A percentile compares a stretch with the other conserved stretches of the same genome.
phyloP scores from a whole-genome alignment of 2,888 invertebrate genomes.

The Griposia aprilina region DNA sequence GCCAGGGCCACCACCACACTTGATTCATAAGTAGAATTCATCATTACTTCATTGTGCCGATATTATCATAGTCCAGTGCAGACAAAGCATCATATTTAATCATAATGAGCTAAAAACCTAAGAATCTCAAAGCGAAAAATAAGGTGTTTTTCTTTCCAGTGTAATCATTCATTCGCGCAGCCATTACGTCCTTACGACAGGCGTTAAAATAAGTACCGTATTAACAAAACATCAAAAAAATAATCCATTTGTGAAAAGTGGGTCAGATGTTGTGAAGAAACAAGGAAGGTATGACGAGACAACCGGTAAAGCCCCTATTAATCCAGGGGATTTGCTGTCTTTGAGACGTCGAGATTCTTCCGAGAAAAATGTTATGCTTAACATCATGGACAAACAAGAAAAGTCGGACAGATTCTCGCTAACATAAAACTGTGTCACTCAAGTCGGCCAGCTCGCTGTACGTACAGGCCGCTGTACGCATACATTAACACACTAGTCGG shows the following conservation, averaged over 20 bases:
- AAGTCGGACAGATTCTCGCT: no score
- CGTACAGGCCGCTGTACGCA: no score
- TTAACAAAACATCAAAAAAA: slow-evolving; percentile 55
- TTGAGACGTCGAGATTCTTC: slow-evolving; percentile 56
- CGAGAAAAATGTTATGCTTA: slow-evolving; percentile 54
- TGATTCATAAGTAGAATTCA: neutral
- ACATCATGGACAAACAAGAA: no score
- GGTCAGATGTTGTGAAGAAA: slow-evolving; percentile 55
- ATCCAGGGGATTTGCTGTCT: slow-evolving; percentile 65
- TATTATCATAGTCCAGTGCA: neutral
- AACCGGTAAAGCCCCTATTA: slow-evolving; percentile 57
- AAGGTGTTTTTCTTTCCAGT: neutral
- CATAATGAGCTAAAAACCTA: no score
- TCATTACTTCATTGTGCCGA: neutral
- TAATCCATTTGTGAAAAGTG: slow-evolving; percentile 52
- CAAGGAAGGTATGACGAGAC: slow-evolving; percentile 50
- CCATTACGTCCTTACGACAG: slow-evolving; percentile 37
- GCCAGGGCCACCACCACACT: no score
- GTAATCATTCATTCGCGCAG: slow-evolving; percentile 22
- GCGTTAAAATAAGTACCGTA: slow-evolving; percentile 56
- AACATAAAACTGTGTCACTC: no score
- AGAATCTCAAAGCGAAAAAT: neutral
- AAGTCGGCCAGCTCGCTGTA: no score
- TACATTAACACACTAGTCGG: no score
- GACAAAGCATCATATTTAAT: no score